Conservation (phyloP, 35 echinoderm and acorn worm species). For the Holothuria glaberrima region DNA sequence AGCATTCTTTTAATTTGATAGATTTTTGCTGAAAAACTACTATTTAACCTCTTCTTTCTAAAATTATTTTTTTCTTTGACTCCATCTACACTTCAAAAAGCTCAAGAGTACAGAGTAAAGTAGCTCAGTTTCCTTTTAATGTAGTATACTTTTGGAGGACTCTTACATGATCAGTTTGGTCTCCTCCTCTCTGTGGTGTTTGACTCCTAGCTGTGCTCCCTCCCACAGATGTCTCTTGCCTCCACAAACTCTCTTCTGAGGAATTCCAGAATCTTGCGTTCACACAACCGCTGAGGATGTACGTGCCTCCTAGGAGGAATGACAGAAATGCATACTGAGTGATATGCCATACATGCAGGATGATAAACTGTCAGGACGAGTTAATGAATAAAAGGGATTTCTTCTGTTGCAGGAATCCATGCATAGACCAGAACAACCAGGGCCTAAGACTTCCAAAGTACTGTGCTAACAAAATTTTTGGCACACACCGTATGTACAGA, state of each 20-base stretch:
- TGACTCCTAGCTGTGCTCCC: background rate
- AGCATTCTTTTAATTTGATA: too few relatives aligned
- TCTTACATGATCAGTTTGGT: slow-evolving; percentile 25
- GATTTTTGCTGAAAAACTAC: too few relatives aligned
- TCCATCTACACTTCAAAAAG: too few relatives aligned
- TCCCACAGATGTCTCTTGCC: slow-evolving; percentile 27
- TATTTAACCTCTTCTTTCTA: too few relatives aligned
- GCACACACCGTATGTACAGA: too few relatives aligned
- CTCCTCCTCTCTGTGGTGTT: slow-evolving; percentile 25
- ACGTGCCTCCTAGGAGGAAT: slow-evolving; percentile 61
- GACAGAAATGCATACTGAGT: slow-evolving; percentile 34
- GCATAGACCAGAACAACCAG: too few relatives aligned
- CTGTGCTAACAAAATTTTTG: too few relatives aligned
- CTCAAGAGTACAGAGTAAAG: too few relatives aligned
- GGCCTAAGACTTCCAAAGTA: too few relatives aligned
- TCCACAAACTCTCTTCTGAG: slow-evolving; percentile 53
- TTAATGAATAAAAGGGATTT: slow-evolving; percentile 48
- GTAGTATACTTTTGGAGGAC: too few relatives aligned
- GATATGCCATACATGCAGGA: background rate
- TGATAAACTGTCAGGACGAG: background rate
- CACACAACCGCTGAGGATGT: slow-evolving; percentile 62
- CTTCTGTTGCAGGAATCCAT: background rate
- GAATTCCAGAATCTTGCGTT: slow-evolving; percentile 64
- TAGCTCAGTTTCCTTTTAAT: too few relatives aligned
- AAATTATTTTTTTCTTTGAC: too few relatives aligned